A percentile compares a stretch with the other conserved stretches of the same genome.
Conservation (phyloP, 2,113 vertebrate genomes). For the Xerus inauris region DNA sequence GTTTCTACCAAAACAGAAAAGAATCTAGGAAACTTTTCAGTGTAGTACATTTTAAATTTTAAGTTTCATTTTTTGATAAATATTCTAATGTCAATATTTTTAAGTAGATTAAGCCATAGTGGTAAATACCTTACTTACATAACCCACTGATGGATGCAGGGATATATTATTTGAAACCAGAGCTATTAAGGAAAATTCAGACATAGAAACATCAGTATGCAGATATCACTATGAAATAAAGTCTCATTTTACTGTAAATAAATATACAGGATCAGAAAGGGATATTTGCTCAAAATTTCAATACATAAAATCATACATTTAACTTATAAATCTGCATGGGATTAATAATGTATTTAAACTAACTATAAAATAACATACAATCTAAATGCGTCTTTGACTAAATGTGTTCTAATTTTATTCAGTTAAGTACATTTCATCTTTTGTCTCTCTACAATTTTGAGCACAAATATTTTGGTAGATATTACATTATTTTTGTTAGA, state of each 20-base stretch:
- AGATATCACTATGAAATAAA: not conserved
- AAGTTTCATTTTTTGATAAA: not conserved
- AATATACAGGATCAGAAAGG: not conserved
- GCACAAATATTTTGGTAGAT: not conserved
- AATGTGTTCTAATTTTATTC: constrained; percentile 5
- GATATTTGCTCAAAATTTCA: not conserved
- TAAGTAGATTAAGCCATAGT: not conserved
- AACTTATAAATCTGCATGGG: not conserved
- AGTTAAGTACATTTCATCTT: not conserved
- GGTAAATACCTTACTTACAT: not conserved
- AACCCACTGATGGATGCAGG: not conserved
- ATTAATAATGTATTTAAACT: not conserved
- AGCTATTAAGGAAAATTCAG: not conserved
- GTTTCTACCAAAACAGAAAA: not conserved
- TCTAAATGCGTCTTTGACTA: not conserved
- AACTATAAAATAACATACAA: not conserved
- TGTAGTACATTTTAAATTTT: not conserved
- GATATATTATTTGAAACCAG: constrained; percentile 26
- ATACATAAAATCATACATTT: not conserved
- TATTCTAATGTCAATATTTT: not conserved
- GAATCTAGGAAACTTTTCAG: not conserved
- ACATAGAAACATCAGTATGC: not conserved
- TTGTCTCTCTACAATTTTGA: not conserved
- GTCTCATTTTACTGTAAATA: not conserved
- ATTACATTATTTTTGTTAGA: not conserved